Percentiles rank a stretch among this genome's conserved stretches.
These are phyloP conservation scores for Garrulus glandarius DNA, from an alignment of 2,797 vertebrate species.

Conservation along the genomic window DNA sequence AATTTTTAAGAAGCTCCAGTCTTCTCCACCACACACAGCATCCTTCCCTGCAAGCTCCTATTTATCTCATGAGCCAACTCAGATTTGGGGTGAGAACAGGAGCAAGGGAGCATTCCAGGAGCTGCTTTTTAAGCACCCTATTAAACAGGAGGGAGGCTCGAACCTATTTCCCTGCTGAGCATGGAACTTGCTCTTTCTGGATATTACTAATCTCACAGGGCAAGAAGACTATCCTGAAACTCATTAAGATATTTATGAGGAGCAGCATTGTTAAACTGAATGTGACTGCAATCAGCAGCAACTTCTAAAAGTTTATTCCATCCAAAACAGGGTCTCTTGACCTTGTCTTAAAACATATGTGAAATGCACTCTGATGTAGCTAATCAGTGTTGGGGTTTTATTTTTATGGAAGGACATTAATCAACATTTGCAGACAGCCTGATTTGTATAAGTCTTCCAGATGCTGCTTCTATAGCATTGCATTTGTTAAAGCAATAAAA, in stretches of 20 bases:
- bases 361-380: background rate
- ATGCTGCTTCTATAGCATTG: background rate
- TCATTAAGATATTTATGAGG: constrained; percentile 42
- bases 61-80: background rate
- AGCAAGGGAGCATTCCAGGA: background rate
- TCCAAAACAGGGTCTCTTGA: background rate
- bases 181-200: background rate
- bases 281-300: constrained; percentile 14
- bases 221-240: background rate
- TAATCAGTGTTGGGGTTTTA: background rate
- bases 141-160: background rate
- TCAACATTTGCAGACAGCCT: background rate
- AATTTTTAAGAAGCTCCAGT: background rate
- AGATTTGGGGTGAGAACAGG: background rate
- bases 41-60: background rate
- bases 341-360: background rate
- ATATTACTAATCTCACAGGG: constrained; percentile 21
- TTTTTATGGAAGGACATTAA: background rate
- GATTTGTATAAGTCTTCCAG: background rate
- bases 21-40: background rate
- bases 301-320: background rate
- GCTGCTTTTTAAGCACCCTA: background rate
- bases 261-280: constrained; percentile 22
- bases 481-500: background rate
- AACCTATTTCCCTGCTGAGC: background rate